These are phyloP conservation scores for Calonectris borealis DNA, from an alignment of 2,113 vertebrate species.

Conservation along the genomic window DNA sequence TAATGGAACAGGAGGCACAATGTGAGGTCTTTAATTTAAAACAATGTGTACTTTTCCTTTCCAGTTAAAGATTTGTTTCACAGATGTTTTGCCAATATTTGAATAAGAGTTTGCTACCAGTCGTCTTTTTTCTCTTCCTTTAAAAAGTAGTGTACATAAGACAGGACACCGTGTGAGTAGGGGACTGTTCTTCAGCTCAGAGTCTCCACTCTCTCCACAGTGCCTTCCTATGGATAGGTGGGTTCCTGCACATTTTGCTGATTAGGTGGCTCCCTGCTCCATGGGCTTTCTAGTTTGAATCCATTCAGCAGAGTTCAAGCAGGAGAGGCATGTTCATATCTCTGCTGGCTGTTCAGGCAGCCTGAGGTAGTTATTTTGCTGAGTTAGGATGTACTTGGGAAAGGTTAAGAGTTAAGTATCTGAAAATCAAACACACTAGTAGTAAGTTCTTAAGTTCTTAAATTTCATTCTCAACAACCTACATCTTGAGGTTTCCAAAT, in stretches of 20 bases:
- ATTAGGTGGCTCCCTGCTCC: not conserved
- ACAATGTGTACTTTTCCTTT: not conserved
- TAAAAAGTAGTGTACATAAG: not conserved
- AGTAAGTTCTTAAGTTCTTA: not conserved
- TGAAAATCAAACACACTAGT: not conserved
- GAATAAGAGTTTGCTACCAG: not conserved
- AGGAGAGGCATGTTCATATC: rapidly evolving
- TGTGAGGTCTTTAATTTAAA: not conserved
- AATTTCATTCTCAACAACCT: not conserved
- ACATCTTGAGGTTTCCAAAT: not conserved
- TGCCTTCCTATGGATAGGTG: too few relatives aligned
- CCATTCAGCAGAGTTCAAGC: not conserved
- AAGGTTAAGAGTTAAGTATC: not conserved
- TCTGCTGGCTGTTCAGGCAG: not conserved
- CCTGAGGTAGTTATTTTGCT: not conserved
- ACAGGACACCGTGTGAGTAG: too few relatives aligned
- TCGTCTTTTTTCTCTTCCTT: not conserved
- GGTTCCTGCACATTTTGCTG: not conserved
- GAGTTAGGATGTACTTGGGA: not conserved
- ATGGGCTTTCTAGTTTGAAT: not conserved
- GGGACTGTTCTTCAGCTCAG: too few relatives aligned
- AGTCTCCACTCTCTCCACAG: too few relatives aligned
- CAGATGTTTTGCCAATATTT: not conserved
- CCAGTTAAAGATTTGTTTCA: not conserved
- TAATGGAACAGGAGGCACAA: not conserved